Base-by-base conservation (phyloP, 2,113 vertebrate genomes). In the Oryzias woworae region DNA sequence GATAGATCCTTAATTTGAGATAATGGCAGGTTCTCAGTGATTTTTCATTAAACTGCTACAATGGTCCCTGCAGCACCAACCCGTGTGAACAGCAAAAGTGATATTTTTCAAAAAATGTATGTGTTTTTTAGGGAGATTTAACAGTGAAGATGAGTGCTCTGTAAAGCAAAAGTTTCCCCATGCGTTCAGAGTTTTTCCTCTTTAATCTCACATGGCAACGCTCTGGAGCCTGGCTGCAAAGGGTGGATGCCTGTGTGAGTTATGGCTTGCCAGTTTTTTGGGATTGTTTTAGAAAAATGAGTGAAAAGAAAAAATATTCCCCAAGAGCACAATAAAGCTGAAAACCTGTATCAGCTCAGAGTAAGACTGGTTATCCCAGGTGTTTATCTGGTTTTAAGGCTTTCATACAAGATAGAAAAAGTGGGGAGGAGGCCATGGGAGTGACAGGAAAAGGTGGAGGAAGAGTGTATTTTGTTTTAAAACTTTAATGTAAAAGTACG, bases 231-330 rank as follows among this genome's bases (percentile, higher is more conserved):
- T 51, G 60, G 73, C 77, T 77, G 84, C 55, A 79, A 82, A 83
- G 85, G 76, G 73, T 78, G 76, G 81, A 52, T 85, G 86, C 73
- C 78, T 80, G 65, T 53, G 75, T 90, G 89, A 92, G 81, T 86
- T 85, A 89, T 85, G 71, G 75, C 67, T 53, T 75, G 80, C 83
- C 56, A 75, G 71, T 58, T 53, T 52, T 71, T 64, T 36, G 44
- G 58, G 63, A 72, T 64, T 55, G 55, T 61, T 63, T 64, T 59
- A 58, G 61, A 70, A 73, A 66, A 68, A 72, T 52, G 58, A 71
- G 59, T 60, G 57, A 81, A 70, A 69, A 52, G 64, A 36, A 58
- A 70, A 69, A 64, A 56, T 88, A 80, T 78, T 63, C 80, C 59
- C 75, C 65, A 53, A 62, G 60, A 85, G 76, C 64, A 75, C 42